Evolutionary conservation across 2,888 invertebrate genomes (phyloP), one percentile per base, ranked within the genome.

Genomic region (Kryphioiulus occultus): DNA sequence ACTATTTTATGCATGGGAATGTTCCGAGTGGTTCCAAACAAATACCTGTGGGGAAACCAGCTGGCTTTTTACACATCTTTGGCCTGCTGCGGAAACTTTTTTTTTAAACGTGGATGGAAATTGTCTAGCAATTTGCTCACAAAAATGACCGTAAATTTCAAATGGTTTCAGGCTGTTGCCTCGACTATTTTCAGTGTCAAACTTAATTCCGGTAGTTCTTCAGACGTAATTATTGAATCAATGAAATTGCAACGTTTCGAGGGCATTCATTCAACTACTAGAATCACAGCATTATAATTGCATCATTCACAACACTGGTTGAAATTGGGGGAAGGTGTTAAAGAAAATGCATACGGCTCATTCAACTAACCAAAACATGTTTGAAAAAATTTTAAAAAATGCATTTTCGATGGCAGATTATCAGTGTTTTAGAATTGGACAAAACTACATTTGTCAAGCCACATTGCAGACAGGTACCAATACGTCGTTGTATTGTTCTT

Each of bases 1-100:
- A 44, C 39, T 85, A 85, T 85, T 85, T 85, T 85, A 44, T 42
- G 44, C 85, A 85, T 44, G 44, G 42, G 44, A 85, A 85, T 85
- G 85, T 44, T 42, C n/a, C 85, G n/a, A 39, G 85, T 44, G 26
- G 39, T 85, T 26, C 26, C 26, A 85, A 85, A 42, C 26, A 85
- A 85, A 85, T 42, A 85, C 39, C 42, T 42, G 32, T 39, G 32
- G 39, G 85, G 44, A 85, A 85, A 83, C 26, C 83, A 35, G 39
- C 83, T 83, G 78, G 59, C 59, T 59, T 59, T 59, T 59, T 59
- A 59, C 59, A 59, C 59, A 59, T 59, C 59, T 59, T 59, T 59
- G 59, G 59, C n/a, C n/a, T 19, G 59, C 59, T n/a, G n/a, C 59
- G n/a, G 59, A 59, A 47, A 47, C n/a, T 1, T 59, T 59, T 59